Evolutionary conservation across 2,888 invertebrate species (phyloP).

Genomic region (Brenthis daphne): DNA sequence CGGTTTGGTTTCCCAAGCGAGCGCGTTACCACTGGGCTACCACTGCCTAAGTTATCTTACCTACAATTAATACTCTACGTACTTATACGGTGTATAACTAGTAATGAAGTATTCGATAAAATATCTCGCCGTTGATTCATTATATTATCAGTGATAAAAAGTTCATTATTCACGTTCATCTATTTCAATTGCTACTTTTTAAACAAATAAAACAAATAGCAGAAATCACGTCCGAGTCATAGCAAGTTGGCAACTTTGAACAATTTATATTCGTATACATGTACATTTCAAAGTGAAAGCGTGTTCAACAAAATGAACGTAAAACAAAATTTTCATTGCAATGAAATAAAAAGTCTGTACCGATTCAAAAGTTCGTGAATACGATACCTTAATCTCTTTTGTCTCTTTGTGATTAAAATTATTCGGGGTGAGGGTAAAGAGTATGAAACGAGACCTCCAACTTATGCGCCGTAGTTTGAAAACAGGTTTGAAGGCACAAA

Average conservation of each 20-base stretch:
- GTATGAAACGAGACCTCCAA: constrained; percentile 73
- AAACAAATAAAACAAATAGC: constrained; percentile 8
- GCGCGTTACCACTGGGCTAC: too few species aligned
- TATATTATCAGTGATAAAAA: too few species aligned
- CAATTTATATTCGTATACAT: constrained; percentile 14
- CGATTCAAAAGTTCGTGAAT: constrained; percentile 60
- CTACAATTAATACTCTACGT: too few species aligned
- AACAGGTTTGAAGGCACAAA: constrained; percentile 65
- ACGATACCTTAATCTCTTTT: constrained; percentile 62
- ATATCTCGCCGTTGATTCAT: too few species aligned
- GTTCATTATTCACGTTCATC: too few species aligned
- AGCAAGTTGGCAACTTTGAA: constrained; percentile 15
- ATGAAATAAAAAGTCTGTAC: constrained; percentile 58
- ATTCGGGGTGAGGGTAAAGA: constrained; percentile 57
- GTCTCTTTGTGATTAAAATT: constrained; percentile 77
- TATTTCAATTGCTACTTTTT: constrained; percentile 33
- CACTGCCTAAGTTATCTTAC: too few species aligned
- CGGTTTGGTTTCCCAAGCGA: too few species aligned
- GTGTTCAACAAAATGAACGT: constrained; percentile 24
- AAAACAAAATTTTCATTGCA: constrained; percentile 29
- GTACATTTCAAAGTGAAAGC: constrained; percentile 17
- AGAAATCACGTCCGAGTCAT: constrained; percentile 3
- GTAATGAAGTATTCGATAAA: too few species aligned
- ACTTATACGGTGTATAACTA: too few species aligned
- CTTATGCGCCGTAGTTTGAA: constrained; percentile 65